These are phyloP conservation scores for Piprites chloris DNA, from an alignment of 2,113 vertebrate genomes.

Conservation along the genomic window DNA sequence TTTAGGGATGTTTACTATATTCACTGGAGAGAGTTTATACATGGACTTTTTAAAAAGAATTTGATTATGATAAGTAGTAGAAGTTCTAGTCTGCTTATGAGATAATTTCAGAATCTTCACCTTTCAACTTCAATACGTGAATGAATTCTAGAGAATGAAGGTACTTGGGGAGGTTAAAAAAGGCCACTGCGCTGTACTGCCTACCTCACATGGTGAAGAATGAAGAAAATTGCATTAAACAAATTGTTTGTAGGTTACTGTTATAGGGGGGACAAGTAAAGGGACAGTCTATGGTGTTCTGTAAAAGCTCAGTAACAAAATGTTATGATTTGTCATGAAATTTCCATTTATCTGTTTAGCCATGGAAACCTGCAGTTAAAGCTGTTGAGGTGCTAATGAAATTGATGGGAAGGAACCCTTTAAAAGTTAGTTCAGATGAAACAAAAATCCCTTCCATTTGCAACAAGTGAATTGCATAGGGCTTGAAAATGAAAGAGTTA, in stretches of 20 bases:
- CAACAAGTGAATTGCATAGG: background rate
- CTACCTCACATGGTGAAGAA: background rate
- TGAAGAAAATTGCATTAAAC: background rate
- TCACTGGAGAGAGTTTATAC: background rate
- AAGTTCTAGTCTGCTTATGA: background rate
- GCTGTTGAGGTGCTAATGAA: background rate
- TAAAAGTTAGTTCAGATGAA: background rate
- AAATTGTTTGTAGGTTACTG: too few relatives aligned
- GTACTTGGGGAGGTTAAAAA: background rate
- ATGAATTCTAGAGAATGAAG: background rate
- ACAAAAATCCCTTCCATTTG: background rate
- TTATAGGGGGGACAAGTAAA: background rate
- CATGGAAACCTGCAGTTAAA: background rate
- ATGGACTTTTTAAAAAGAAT: slow-evolving; percentile 6
- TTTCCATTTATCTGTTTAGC: background rate
- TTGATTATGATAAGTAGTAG: background rate
- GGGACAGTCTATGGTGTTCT: background rate
- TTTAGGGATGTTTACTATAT: background rate
- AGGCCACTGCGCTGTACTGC: background rate
- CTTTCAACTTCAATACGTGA: background rate
- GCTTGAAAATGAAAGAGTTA: background rate
- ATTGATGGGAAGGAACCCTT: background rate
- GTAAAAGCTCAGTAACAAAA: background rate
- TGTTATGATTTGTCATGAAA: background rate
- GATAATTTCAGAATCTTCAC: background rate